A percentile compares a stretch with the other conserved stretches of the same genome.
Conservation (phyloP, 1,140 invertebrate species). For the Hydropsyche tenuis region DNA sequence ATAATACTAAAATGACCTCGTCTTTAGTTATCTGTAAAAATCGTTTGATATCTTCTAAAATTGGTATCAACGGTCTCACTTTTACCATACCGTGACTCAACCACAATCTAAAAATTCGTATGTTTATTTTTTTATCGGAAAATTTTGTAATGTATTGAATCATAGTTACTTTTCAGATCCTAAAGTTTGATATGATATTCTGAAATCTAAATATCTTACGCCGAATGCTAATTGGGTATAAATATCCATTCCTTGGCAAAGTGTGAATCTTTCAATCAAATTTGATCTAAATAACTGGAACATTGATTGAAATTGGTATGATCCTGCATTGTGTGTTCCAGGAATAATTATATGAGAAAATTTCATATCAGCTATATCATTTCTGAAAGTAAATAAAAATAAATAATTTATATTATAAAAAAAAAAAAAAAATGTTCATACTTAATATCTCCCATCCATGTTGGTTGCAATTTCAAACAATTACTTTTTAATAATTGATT, state of each 20-base stretch:
- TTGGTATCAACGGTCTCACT: slow-evolving; percentile 67
- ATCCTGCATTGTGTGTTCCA: slow-evolving; percentile 60
- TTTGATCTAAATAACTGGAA: slow-evolving; percentile 50
- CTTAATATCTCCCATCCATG: slow-evolving; percentile 74
- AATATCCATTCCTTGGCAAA: slow-evolving; percentile 76
- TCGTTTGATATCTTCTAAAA: slow-evolving; percentile 68
- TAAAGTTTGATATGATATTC: slow-evolving; percentile 61
- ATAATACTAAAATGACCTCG: too few species aligned
- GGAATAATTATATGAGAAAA: slow-evolving; percentile 56
- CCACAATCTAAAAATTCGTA: slow-evolving; percentile 74
- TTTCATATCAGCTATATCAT: slow-evolving; percentile 56
- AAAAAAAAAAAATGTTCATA: slow-evolving; percentile 47
- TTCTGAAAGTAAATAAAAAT: slow-evolving; percentile 49
- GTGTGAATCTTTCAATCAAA: slow-evolving; percentile 56
- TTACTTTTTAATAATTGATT: slow-evolving; percentile 60
- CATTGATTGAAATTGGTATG: slow-evolving; percentile 58
- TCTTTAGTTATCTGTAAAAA: slow-evolving; percentile 68
- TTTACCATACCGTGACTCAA: slow-evolving; percentile 74
- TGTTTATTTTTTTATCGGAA: too few species aligned
- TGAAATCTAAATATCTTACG: slow-evolving; percentile 80
- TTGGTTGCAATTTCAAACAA: slow-evolving; percentile 69
- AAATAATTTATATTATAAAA: slow-evolving; percentile 5
- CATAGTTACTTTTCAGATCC: slow-evolving; percentile 47
- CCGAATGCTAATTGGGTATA: slow-evolving; percentile 82
- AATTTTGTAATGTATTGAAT: neutral